Base-by-base conservation (phyloP, 2,113 vertebrate species). In the Vidua chalybeata region DNA sequence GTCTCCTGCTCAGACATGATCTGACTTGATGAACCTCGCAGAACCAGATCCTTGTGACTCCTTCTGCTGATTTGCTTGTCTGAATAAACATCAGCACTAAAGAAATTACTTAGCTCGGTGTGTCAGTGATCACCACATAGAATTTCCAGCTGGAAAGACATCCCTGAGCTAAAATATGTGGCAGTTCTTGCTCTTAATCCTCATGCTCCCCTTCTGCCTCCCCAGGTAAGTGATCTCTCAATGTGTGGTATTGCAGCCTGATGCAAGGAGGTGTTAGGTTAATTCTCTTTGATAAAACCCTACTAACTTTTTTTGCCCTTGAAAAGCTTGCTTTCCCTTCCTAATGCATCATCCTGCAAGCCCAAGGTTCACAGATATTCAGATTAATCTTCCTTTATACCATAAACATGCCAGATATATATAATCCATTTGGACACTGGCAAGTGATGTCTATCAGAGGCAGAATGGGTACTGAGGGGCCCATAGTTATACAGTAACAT, bases 371-470 rank as follows among this genome's bases (percentile, higher is more conserved):
- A 1, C 76, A 90, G 92, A 96, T 94, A 96, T 94, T 96, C 92
- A 96, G 88, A 95, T 97, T 96, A 76, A 90, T 95, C 94, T 95
- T 95, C 49, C 92, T 93, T 92, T 92, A 75, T 95, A 92, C 88
- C 83, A 90, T 93, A 97, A 96, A 96, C 93, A 97, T 92, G 92
- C 94, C 93, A 97, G 66, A 94, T 84, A 90, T 77, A 92, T 92
- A 87, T 93, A 96, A 96, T 94, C 79, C 86, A 94, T 92, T 97
- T 94, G 94, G 93, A 95, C 94, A 82, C 88, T 84, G 90, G 96
- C 96, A 96, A 96, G 90, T 56, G 96, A 95, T 96, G 95, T 92
- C 96, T 96, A 81, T 97, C 88, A 94, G 88, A 95, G 73, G 83
- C 83, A 92, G 96, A 96, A 95, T 96, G 88, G 92, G 92, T 95